A percentile compares a stretch with the other conserved stretches of the same genome.
Evolutionary conservation across 2,797 vertebrate genomes (phyloP).

Genomic region (Choloepus didactylus): DNA sequence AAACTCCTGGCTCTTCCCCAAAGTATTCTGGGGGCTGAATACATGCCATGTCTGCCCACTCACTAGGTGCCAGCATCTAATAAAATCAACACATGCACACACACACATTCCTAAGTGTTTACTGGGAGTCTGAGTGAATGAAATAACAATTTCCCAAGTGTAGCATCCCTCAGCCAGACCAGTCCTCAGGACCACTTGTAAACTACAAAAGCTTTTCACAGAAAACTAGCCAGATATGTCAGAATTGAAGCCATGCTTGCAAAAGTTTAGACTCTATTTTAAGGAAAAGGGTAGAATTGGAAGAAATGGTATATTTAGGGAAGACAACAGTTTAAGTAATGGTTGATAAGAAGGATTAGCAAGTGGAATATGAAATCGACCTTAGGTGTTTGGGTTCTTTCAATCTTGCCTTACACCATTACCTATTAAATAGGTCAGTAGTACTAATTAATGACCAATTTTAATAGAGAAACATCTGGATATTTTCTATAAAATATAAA

Average conservation of each 20-base stretch:
- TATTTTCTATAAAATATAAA: slow-evolving; percentile 38
- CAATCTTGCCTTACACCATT: not conserved
- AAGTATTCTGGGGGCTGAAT: not conserved
- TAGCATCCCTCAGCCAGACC: not conserved
- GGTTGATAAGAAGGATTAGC: not conserved
- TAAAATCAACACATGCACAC: not conserved
- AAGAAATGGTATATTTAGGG: slow-evolving; percentile 30
- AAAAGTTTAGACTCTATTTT: slow-evolving; percentile 51
- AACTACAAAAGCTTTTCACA: slow-evolving; percentile 30
- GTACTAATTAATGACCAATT: not conserved
- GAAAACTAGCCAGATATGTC: not conserved
- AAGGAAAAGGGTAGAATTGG: not conserved
- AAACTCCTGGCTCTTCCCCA: not conserved
- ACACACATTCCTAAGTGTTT: not conserved
- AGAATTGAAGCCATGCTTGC: not conserved
- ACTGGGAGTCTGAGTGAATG: not conserved
- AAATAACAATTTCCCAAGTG: slow-evolving; percentile 30
- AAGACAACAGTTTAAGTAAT: not conserved
- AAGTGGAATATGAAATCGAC: slow-evolving; percentile 8
- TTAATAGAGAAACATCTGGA: not conserved
- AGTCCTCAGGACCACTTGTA: not conserved
- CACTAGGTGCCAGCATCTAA: not conserved
- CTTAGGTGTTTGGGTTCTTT: not conserved
- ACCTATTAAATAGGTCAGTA: not conserved
- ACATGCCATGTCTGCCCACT: not conserved